Conservation (phyloP, 2,888 invertebrate genomes). For the Tromatobia lineatoria region DNA sequence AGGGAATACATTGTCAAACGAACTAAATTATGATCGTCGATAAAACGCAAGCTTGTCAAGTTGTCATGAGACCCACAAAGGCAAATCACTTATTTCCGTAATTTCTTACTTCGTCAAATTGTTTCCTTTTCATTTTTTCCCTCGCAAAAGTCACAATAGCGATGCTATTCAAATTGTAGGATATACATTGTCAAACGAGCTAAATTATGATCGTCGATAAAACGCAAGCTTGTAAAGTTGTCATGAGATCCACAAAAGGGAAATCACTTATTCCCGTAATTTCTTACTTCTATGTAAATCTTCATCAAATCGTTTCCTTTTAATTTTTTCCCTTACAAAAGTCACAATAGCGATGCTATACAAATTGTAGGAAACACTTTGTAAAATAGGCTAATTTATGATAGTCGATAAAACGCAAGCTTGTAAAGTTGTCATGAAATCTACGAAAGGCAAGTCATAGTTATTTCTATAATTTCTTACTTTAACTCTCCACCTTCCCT, state of each 20-base stretch:
- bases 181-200: no score
- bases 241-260: no score
- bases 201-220: neutral
- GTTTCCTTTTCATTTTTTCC: neutral
- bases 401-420: neutral
- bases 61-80: no score
- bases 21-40: neutral
- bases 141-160: no score
- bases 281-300: neutral
- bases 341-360: neutral
- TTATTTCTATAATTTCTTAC: neutral
- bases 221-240: neutral
- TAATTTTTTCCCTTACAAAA: neutral
- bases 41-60: neutral
- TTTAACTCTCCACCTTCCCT: neutral
- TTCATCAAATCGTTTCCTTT: neutral
- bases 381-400: neutral
- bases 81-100: no score
- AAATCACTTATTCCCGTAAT: no score
- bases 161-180: no score
- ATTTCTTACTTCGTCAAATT: neutral
- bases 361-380: neutral
- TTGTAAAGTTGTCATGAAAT: constrained; percentile 1
- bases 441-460: neutral
- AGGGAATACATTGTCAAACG: neutral